Conservation (phyloP, 2,113 vertebrate genomes). For the Clarias batrachus region DNA sequence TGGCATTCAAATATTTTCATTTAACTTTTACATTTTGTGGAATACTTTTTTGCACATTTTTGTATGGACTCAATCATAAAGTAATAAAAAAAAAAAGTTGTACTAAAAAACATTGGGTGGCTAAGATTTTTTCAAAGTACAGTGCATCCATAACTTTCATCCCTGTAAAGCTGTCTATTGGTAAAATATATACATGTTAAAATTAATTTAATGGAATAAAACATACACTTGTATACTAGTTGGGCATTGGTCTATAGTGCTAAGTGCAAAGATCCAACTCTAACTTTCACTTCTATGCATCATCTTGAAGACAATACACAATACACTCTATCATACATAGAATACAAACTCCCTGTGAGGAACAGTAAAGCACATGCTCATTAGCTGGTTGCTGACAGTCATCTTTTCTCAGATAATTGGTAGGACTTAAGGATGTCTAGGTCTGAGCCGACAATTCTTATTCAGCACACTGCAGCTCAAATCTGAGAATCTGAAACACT, state of each 20-base stretch:
- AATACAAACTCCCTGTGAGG: background rate
- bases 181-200: no score
- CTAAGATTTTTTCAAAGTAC: no score
- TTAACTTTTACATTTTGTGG: no score
- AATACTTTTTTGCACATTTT: no score
- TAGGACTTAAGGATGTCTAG: constrained; percentile 18
- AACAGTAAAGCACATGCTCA: background rate
- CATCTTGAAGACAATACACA: background rate
- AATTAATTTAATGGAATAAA: no score
- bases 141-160: no score
- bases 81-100: no score
- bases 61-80: no score
- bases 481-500: background rate
- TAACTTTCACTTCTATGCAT: no score
- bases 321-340: background rate
- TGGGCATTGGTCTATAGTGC: background rate
- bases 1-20: no score
- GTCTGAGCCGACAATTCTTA: constrained; percentile 9
- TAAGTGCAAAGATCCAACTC: background rate
- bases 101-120: no score
- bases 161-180: no score
- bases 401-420: background rate
- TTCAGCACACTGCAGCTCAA: constrained; percentile 1
- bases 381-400: constrained; percentile 34
- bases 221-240: background rate